Base-by-base conservation (phyloP, 2,888 invertebrate species). In the Callinectes sapidus region DNA sequence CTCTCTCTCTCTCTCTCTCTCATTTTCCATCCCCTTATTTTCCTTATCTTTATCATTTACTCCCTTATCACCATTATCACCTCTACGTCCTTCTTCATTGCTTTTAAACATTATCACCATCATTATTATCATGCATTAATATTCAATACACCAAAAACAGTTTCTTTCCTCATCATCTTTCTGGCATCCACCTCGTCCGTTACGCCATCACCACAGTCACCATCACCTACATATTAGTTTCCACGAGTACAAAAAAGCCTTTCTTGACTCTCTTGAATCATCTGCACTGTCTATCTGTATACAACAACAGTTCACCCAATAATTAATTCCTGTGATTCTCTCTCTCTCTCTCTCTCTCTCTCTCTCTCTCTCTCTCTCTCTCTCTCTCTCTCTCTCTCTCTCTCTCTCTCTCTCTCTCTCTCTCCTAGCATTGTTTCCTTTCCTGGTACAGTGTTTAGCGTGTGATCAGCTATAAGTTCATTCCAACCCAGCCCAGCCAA, bases 191-290 rank as follows among this genome's bases (percentile, higher is more conserved):
- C 2, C 61, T 23, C 23, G 18, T 61, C 61, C 23, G 18, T 18
- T 61, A 18, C 28, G 10, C 6, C 61, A 61, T 61, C 61, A 61
- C 23, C 61, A 71, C n/a, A 1, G 1, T 71, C 71, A 71, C 28
- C n/a, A 71, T 71, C 10, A 48, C 48, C 48, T 48, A 71, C 28
- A 71, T 1, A 28, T 71, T 71, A 71, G 71, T 71, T 71, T 71
- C 28, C 13, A 28, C n/a, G 71, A 71, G 28, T 71, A 71, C 71
- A 71, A 71, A 71, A 71, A 71, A 71, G 71, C 71, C 71, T 71
- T 71, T 71, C 71, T 23, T 61, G 61, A 61, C 61, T 61, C 23
- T 23, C 61, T 61, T 23, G n/a, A 71, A 71, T 71, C 71, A 71
- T 71, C n/a, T 28, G n/a, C 71, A 10, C 28, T 28, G 28, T 10